Evolutionary conservation across 1,140 invertebrate genomes (phyloP).

Genomic region (Musca vetustissima): DNA sequence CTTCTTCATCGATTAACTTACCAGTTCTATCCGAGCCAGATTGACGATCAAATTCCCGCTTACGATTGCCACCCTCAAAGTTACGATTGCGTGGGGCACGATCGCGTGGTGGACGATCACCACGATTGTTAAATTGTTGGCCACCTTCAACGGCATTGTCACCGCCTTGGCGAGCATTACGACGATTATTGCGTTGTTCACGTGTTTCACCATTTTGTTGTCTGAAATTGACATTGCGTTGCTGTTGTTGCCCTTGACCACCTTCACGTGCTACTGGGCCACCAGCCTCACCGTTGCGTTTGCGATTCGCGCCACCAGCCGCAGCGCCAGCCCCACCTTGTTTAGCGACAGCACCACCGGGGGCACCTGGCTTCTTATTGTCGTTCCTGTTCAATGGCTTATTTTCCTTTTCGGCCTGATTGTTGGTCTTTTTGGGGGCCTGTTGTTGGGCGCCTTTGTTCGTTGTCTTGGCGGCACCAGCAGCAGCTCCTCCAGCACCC

Average conservation of each 20-base stretch:
- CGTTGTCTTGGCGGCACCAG: conserved; percentile 31
- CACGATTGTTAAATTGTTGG: conserved; percentile 43
- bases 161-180: conserved; percentile 62
- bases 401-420: conserved; percentile 81
- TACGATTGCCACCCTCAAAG: conserved; percentile 69
- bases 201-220: conserved; percentile 62
- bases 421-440: conserved; percentile 39
- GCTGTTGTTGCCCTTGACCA: conserved; percentile 48
- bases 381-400: conserved; percentile 60
- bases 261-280: conserved; percentile 43
- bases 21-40: conserved; percentile 90
- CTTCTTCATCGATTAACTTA: conserved; percentile 57
- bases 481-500: conserved; percentile 28
- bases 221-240: conserved; percentile 51
- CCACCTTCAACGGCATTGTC: conserved; percentile 58
- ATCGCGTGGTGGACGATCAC: conserved; percentile 39
- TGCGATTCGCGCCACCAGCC: conserved; percentile 24
- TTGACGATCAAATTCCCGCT: conserved; percentile 92
- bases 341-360: conserved; percentile 29
- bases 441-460: conserved; percentile 26
- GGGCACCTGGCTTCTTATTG: conserved; percentile 39
- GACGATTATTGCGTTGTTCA: conserved; percentile 73
- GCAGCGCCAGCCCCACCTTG: conserved; percentile 39
- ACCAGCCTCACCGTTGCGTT: conserved; percentile 25
- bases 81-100: conserved; percentile 57